Base-by-base conservation (phyloP, 2,888 invertebrate genomes). In the Pedicia rivosa region DNA sequence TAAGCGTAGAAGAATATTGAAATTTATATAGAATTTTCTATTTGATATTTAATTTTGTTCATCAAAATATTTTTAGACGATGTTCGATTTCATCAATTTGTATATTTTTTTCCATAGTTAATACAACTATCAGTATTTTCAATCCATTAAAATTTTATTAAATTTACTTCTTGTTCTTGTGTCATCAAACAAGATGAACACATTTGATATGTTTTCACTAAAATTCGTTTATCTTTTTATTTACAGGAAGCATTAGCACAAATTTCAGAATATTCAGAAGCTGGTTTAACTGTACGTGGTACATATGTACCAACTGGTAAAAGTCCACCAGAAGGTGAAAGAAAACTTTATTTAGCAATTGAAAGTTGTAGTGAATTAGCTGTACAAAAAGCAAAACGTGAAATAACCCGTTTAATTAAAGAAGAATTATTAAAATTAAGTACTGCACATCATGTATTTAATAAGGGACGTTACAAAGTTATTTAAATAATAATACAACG, bases 191-290 rank as follows among this genome's bases (percentile, higher is more conserved):
- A n/a, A n/a, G n/a, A n/a, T n/a, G n/a, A n/a, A n/a, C n/a, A n/a
- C n/a, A n/a, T n/a, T n/a, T n/a, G n/a, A n/a, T n/a, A n/a, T n/a
- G n/a, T n/a, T n/a, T n/a, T n/a, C n/a, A n/a, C n/a, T n/a, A n/a
- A n/a, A n/a, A 12, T 36, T 19, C 9, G n/a, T 25, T 37, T 22
- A 37, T 10, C 47, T 46, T 46, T 37, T 38, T 43, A 43, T 47
- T 57, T 59, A 9, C 67, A 86, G 78, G 98, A 99, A 65, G 94
- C 97, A 5, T 63, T 99, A 45, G 92, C 92, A 1, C 88, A 97
- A 55, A 95, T 99, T 51, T 91, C 92, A 34, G 98, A 99, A 60
- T 97, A 95, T 61, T 95, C 95, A 0, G 98, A 99, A 59, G 98
- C 97, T 1, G 98, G 98, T 25, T 83, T 99, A 43, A 95, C 97